Evolutionary conservation across 1,140 invertebrate species (phyloP), one percentile per base, ranked within the genome.

Genomic region (Drosophila sproati): DNA sequence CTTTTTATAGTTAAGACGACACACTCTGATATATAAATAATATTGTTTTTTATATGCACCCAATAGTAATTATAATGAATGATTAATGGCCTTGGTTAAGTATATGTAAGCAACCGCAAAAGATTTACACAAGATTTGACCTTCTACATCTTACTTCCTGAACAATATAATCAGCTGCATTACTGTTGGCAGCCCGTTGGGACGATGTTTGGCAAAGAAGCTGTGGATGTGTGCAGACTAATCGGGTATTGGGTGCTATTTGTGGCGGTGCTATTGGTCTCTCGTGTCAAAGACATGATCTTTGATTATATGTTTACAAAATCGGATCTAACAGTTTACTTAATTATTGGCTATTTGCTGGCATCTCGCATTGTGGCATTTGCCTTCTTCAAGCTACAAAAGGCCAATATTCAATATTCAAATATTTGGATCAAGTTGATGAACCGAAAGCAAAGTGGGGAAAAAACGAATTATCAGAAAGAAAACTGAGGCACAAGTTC

Each of bases 161-260:
- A 54, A 8, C 29, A n/a, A n/a, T 34, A 8, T 0, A 6, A 12
- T 67, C 45, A 73, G 63, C 68, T 39, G 28, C 2, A 32, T 3
- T n/a, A 6, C 5, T 28, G 28, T 50, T 12, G n/a, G 1, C 54
- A 32, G 57, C 10, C 35, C 20, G 32, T n/a, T 32, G 31, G 12
- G 62, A n/a, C 3, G 3, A 73, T 73, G 71, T 73, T 69, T 31
- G 64, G 50, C 6, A 69, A 73, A 39, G 47, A 73, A 35, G 28
- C 69, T 3, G 2, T 73, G 10, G 71, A 73, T 41, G 28, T 61
- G 28, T 68, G 64, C 31, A 61, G 56, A 3, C 55, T 73, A 20
- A 6, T 5, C 1, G 32, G 8, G 12, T 73, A 73, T 61, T 73
- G 71, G 71, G 35, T 61, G 3, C 6, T 73, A 0, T 55, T 69